Conservation (phyloP, 2,113 vertebrate genomes). For the Apeltes quadracus region DNA sequence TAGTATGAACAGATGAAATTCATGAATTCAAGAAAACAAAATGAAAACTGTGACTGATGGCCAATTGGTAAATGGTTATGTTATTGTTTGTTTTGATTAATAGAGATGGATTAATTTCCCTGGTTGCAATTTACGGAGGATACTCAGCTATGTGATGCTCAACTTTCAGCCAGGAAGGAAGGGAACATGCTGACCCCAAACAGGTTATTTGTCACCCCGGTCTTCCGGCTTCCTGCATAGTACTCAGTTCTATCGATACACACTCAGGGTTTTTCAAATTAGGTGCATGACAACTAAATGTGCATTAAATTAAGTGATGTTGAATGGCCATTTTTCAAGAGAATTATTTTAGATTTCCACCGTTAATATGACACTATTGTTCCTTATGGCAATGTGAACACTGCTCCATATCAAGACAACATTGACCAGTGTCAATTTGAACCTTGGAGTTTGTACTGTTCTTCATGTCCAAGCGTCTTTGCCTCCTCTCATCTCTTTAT, state of each 20-base stretch:
- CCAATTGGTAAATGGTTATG: background rate
- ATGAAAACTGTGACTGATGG: background rate
- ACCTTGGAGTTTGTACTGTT: background rate
- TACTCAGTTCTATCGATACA: slow-evolving; percentile 9
- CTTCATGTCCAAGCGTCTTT: background rate
- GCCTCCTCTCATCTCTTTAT: background rate
- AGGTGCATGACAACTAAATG: background rate
- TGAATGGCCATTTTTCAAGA: background rate
- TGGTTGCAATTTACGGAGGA: slow-evolving; percentile 6
- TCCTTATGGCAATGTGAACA: background rate
- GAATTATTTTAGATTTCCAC: too few relatives aligned
- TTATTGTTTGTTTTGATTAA: slow-evolving; percentile 27
- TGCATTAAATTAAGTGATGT: background rate
- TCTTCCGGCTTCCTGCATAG: slow-evolving; percentile 36
- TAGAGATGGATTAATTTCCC: slow-evolving; percentile 43
- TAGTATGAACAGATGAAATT: background rate
- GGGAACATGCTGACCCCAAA: slow-evolving; percentile 66
- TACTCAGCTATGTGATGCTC: background rate
- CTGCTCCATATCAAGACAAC: background rate
- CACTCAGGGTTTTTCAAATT: background rate
- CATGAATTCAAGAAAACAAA: background rate
- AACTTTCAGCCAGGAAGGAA: slow-evolving; percentile 40
- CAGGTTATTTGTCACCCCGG: slow-evolving; percentile 35
- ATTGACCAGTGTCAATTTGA: background rate
- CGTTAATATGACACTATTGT: background rate